Base-by-base conservation (phyloP, 2,797 vertebrate species). In the Coendou prehensilis region DNA sequence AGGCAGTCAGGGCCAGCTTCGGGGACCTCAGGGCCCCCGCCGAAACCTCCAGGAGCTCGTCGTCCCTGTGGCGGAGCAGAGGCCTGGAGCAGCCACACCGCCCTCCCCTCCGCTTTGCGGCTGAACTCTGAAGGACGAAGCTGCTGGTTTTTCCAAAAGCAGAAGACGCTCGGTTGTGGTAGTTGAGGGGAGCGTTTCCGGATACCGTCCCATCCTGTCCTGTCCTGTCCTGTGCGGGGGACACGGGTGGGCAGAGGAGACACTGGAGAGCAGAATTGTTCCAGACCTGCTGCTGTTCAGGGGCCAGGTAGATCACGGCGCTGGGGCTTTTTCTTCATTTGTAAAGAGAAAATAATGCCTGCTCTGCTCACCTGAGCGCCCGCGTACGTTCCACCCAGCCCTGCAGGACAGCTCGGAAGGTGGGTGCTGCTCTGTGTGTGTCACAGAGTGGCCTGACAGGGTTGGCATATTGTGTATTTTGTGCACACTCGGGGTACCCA, bases 141-240 rank as follows among this genome's bases (percentile, higher is more conserved):
- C 23, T 3, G 23, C 71, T 23, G 41, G 41, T 6, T 23, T 26
- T 23, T 47, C 71, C 41, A n/a, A 23, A 45, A 26, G 41, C 23
- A 47, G 71, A 28, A 75, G 11, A 47, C 33, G 5, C 28, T 14
- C 6, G 37, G n/a, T 64, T 2, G 4, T 28, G 3, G 63, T 52
- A 80, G 96, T 89, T 94, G 97, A 96, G 88, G 85, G 69, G 30
- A 76, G 81, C 91, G 73, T 95, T 98, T 98, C 96, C 97, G 97
- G 80, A 90, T 88, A 9, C 69, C 56, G 64, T 76, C 52, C 22
- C 59, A 9, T 69, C 67, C 67, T 10, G 9, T 4, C 28, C 28
- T 64, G 61, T 64, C 63, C 63, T 5, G 17, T 71, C n/a, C 67
- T 17, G 18, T 1, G 67, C 9, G 67, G 33, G 64, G 64, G 64